Base-by-base conservation (phyloP, 2,797 vertebrate genomes). In the Spheniscus humboldti region DNA sequence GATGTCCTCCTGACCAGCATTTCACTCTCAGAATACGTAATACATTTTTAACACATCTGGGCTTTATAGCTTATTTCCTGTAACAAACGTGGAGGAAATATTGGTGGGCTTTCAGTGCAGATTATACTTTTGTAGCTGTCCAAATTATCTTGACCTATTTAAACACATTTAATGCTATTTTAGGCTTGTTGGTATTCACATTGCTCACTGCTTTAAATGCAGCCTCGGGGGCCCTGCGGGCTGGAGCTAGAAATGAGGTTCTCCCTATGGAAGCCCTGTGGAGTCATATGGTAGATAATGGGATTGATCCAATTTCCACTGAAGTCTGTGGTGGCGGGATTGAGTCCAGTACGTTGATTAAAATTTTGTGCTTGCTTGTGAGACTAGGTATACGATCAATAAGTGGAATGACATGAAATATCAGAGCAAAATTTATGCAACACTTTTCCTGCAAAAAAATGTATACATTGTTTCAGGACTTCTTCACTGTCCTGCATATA, bases 221-320 rank as follows among this genome's bases (percentile, higher is more conserved):
- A 95, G 96, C 96, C 94, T 95, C 69, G 5, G 93, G 96, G 94
- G 82, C 93, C 93, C 91, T 84, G 89, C 6, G 0, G 94, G 95
- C 94, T 88, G 89, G 87, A 97, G 89, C 85, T 96, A 86, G 93
- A 96, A 95, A 96, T 96, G 69, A 97, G 89, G 89, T 94, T 96
- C 72, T 97, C 96, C 93, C 95, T 81, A 13, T 75, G 95, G 94
- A 97, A 92, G 72, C 93, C 93, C 72, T 86, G 69, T 92, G 91
- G 95, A 97, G 93, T 97, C 96, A 90, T 94, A 96, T 88, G 94
- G 97, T 88, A 96, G 94, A 94, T 97, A 96, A 97, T 95, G 89
- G 96, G 94, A 96, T 96, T 96, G 96, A 97, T 97, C 94, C 97
- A 92, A 96, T 97, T 95, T 96, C 88, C 84, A 93, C 1, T 91